phyloP scores from a whole-genome alignment of 2,113 vertebrate genomes.

The Xiphophorus maculatus region DNA sequence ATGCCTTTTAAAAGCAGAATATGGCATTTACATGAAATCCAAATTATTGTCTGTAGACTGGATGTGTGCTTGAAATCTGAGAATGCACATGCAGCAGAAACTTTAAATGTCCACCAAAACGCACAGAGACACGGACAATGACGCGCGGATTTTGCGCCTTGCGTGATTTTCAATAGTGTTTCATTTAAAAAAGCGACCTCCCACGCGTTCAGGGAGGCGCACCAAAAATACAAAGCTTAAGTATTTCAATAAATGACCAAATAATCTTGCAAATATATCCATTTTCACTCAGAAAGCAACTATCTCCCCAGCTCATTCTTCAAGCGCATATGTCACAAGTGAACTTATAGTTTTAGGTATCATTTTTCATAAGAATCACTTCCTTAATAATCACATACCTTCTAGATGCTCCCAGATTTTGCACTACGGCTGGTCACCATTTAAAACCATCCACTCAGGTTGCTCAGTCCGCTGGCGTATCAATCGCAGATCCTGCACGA shows the following conservation, averaged over 20 bases:
- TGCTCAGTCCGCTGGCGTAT: conserved; percentile 56
- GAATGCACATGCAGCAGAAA: conserved; percentile 36
- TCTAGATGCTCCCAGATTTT: conserved; percentile 36
- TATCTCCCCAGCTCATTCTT: not conserved
- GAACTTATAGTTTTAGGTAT: conserved; percentile 2
- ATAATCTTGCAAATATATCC: conserved; percentile 19
- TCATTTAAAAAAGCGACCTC: conserved; percentile 28
- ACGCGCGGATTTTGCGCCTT: not conserved
- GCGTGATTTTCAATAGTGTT: conserved; percentile 19
- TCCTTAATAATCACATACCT: conserved; percentile 54
- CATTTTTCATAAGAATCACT: conserved; percentile 7
- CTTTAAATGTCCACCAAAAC: conserved; percentile 33
- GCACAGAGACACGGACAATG: not conserved
- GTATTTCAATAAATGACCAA: not conserved
- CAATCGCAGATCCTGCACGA: conserved; percentile 66
- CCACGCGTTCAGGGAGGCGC: conserved; percentile 14
- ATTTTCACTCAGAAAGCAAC: conserved; percentile 9
- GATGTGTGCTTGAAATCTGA: not conserved
- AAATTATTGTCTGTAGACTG: not conserved
- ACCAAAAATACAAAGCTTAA: not conserved
- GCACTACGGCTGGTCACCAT: conserved; percentile 48
- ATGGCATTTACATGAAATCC: conserved; percentile 19
- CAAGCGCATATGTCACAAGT: conserved; percentile 6
- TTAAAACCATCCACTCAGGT: conserved; percentile 68
- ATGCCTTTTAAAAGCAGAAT: conserved; percentile 44